Percentiles rank a stretch among this genome's conserved stretches.
Evolutionary conservation across 2,888 invertebrate species (phyloP).

Genomic region (Plagodis dolabraria): DNA sequence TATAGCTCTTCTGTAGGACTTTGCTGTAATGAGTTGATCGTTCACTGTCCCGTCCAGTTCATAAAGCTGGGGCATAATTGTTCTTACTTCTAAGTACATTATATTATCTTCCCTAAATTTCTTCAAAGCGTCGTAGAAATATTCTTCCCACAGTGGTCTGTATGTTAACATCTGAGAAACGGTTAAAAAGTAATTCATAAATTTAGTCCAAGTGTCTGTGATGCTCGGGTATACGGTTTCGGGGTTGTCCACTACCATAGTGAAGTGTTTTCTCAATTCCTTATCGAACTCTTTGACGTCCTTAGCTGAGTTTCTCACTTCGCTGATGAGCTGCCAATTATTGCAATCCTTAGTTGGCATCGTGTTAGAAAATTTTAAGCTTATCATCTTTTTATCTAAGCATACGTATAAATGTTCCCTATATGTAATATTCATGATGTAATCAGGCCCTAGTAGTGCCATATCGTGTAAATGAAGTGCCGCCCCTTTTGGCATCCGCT

Average conservation of each 20-base stretch:
- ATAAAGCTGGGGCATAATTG: conserved; percentile 86
- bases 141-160: conserved; percentile 87
- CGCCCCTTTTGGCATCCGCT: conserved; percentile 90
- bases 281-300: conserved; percentile 78
- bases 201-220: conserved; percentile 85
- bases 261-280: conserved; percentile 80
- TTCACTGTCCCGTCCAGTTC: conserved; percentile 87
- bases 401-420: conserved; percentile 85
- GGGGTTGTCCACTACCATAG: conserved; percentile 81
- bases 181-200: conserved; percentile 82
- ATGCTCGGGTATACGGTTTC: conserved; percentile 76
- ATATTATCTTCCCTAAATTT: conserved; percentile 88
- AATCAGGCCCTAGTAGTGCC: conserved; percentile 86
- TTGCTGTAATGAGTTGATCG: conserved; percentile 81
- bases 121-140: conserved; percentile 86
- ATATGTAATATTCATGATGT: conserved; percentile 86
- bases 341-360: conserved; percentile 37
- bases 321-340: conserved; percentile 78
- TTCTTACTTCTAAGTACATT: conserved; percentile 88
- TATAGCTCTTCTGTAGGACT: conserved; percentile 83
- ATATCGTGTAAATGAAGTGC: conserved; percentile 89
- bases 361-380: conserved; percentile 57
- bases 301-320: conserved; percentile 63
- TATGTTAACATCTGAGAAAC: conserved; percentile 84
- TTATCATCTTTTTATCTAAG: conserved; percentile 43